Evolutionary conservation across 2,797 vertebrate species (phyloP).

Genomic region (Peromyscus melanophrys): DNA sequence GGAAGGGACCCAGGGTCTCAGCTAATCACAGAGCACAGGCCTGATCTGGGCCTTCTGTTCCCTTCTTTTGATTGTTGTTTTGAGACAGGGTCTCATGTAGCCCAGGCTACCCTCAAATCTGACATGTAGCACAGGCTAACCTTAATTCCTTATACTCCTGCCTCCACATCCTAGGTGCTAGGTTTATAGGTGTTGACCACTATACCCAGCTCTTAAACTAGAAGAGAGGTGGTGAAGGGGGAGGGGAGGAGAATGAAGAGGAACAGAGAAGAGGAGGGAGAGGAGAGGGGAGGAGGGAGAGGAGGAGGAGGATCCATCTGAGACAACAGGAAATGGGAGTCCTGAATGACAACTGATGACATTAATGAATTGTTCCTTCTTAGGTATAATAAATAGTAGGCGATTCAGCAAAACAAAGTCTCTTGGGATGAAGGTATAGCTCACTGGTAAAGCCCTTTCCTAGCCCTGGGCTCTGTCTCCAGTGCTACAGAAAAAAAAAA

Average conservation of each 20-base stretch:
- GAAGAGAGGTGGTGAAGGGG: not conserved
- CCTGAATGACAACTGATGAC: not conserved
- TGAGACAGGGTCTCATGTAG: not conserved
- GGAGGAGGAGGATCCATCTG: not conserved
- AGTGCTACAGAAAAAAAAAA: not conserved
- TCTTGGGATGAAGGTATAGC: not conserved
- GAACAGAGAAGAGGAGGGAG: too few species aligned
- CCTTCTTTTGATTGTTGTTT: not conserved
- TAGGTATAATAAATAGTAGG: not conserved
- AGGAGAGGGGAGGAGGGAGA: too few species aligned
- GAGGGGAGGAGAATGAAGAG: too few species aligned
- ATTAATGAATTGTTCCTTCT: not conserved
- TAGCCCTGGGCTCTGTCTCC: not conserved
- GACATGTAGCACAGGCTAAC: not conserved
- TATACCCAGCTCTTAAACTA: not conserved
- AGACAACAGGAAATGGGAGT: not conserved
- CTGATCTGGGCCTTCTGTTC: not conserved
- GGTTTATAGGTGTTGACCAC: not conserved
- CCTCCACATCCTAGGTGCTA: not conserved
- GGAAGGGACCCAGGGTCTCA: not conserved
- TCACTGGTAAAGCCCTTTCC: not conserved
- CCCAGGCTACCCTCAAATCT: not conserved
- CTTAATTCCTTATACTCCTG: not conserved
- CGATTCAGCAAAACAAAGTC: not conserved
- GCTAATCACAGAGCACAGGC: not conserved